A percentile compares a stretch with the other conserved stretches of the same genome.
Evolutionary conservation across 1,140 invertebrate genomes (phyloP).

Genomic region (Aphis craccivora): DNA sequence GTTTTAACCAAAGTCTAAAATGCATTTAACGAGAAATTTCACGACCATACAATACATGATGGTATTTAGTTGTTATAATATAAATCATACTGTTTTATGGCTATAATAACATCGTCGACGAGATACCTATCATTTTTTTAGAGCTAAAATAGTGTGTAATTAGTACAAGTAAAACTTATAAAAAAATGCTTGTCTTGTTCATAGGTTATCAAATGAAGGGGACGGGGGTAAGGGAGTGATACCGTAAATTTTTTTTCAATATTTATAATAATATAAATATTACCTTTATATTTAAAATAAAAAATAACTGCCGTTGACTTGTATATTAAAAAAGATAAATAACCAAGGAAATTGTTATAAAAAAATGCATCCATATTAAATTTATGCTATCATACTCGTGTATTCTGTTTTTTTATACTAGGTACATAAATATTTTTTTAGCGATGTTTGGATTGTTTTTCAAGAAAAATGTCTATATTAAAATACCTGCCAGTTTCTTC

Average conservation of each 20-base stretch:
- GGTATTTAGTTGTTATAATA: background rate
- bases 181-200: background rate
- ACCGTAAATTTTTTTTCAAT: background rate
- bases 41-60: background rate
- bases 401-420: background rate
- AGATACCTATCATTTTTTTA: background rate
- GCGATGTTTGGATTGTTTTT: background rate
- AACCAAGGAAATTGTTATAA: background rate
- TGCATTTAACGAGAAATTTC: background rate
- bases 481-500: background rate
- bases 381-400: background rate
- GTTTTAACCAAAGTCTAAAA: background rate
- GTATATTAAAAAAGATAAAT: background rate
- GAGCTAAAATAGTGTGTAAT: background rate
- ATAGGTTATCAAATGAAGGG: background rate
- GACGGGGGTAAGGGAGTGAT: background rate
- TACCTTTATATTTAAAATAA: background rate
- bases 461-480: background rate
- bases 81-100: background rate
- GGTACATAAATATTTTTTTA: background rate
- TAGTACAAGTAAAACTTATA: background rate
- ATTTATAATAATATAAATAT: background rate
- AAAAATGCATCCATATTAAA: background rate
- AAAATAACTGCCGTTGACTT: background rate
- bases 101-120: background rate